Evolutionary conservation across 35 echinoderm and acorn worm genomes (phyloP).

Genomic region (Nesometra sesokonis): DNA sequence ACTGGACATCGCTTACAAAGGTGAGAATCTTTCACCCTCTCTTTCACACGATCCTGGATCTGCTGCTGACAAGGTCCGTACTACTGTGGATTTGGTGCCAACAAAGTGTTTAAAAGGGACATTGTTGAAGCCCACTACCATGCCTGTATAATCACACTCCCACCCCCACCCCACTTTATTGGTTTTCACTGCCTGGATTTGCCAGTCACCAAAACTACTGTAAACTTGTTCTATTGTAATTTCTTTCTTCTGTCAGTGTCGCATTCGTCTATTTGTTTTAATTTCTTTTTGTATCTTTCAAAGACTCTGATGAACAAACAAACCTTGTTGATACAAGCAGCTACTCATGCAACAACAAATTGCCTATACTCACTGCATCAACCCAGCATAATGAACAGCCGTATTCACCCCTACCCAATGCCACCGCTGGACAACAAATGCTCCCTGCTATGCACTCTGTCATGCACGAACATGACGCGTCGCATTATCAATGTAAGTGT

Average conservation of each 20-base stretch:
- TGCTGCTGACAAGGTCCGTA: too few relatives aligned
- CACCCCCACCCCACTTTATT: too few relatives aligned
- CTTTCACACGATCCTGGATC: too few relatives aligned
- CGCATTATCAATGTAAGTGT: not conserved
- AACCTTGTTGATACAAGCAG: not conserved
- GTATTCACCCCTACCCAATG: not conserved
- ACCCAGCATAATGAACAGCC: not conserved
- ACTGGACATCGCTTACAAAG: too few relatives aligned
- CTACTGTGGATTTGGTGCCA: conserved; percentile 92
- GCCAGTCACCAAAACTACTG: too few relatives aligned
- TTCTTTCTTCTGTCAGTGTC: too few relatives aligned
- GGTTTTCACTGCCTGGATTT: too few relatives aligned
- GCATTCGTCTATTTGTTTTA: not conserved
- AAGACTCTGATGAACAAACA: not conserved
- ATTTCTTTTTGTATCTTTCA: not conserved
- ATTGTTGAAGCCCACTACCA: conserved; percentile 90
- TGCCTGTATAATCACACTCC: too few relatives aligned
- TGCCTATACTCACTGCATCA: not conserved
- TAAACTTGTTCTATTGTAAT: too few relatives aligned
- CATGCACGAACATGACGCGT: not conserved
- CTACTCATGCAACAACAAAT: not conserved
- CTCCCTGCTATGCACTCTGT: too few relatives aligned
- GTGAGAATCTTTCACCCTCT: too few relatives aligned
- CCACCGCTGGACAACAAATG: too few relatives aligned
- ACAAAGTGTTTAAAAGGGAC: conserved; percentile 77